A percentile compares a stretch with the other conserved stretches of the same genome.
Conservation (phyloP, 2,113 vertebrate genomes). For the western clawed frog (Xenopus tropicalis) region DNA sequence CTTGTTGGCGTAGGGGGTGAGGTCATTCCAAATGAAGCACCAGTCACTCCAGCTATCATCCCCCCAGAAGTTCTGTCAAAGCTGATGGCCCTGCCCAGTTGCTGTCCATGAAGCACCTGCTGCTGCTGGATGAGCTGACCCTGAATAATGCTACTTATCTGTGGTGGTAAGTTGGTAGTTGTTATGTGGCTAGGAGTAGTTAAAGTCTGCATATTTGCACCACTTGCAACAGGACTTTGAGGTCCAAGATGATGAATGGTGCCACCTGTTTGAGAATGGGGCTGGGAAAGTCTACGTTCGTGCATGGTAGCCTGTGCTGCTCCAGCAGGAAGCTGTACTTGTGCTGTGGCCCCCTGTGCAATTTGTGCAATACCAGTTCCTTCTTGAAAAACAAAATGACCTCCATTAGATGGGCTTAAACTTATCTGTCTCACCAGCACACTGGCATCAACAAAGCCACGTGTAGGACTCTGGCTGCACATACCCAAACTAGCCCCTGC, state of each 20-base stretch:
- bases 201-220: conserved; percentile 69
- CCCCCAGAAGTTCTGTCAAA: conserved; percentile 77
- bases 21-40: conserved; percentile 76
- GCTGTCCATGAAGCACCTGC: conserved; percentile 64
- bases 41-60: conserved; percentile 71
- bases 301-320: conserved; percentile 61
- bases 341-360: conserved; percentile 67
- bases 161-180: conserved; percentile 84
- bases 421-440: conserved; percentile 83
- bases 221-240: conserved; percentile 83
- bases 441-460: conserved; percentile 78
- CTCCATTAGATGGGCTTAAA: conserved; percentile 72
- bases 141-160: conserved; percentile 92
- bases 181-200: conserved; percentile 83
- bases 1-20: conserved; percentile 82
- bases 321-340: conserved; percentile 65
- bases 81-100: conserved; percentile 65
- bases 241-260: conserved; percentile 88
- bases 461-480: conserved; percentile 82
- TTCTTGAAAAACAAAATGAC: conserved; percentile 87
- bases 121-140: conserved; percentile 78
- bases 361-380: conserved; percentile 81
- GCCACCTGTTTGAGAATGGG: conserved; percentile 88
- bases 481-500: conserved; percentile 71
- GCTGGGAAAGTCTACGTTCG: conserved; percentile 83